Percentiles rank a stretch among this genome's conserved stretches.
These are phyloP conservation scores for Melanchra persicariae DNA, from an alignment of 2,888 invertebrate species.

Conservation along the genomic window DNA sequence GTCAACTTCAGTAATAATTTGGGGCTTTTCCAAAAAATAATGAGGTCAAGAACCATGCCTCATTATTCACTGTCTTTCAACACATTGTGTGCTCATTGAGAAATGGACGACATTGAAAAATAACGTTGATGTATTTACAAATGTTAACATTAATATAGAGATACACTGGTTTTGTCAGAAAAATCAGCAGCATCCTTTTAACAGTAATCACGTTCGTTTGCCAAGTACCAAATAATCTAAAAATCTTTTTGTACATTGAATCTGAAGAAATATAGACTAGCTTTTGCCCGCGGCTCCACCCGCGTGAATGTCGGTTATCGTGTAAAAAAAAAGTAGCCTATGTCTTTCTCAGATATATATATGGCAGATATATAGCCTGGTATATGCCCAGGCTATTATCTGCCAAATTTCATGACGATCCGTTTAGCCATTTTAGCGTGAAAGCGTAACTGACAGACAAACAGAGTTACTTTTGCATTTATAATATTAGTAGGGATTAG, in stretches of 20 bases:
- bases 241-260: not conserved
- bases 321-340: too few relatives aligned
- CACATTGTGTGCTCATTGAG: conserved; percentile 26
- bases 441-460: too few relatives aligned
- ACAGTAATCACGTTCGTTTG: not conserved
- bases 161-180: conserved; percentile 5
- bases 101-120: conserved; percentile 30
- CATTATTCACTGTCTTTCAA: conserved; percentile 49
- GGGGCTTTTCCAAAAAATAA: conserved; percentile 51
- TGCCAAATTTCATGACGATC: too few relatives aligned
- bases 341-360: too few relatives aligned
- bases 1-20: conserved; percentile 41
- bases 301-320: too few relatives aligned
- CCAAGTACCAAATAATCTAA: not conserved
- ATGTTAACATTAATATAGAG: conserved; percentile 1
- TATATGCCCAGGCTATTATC: too few relatives aligned
- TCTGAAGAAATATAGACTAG: not conserved
- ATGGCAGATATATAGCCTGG: too few relatives aligned
- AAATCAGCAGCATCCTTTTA: conserved; percentile 1
- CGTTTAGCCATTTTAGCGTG: too few relatives aligned
- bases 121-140: conserved; percentile 19
- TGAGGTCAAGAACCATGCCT: conserved; percentile 33
- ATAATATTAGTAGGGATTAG: not conserved
- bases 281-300: too few relatives aligned
- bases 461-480: too few relatives aligned